phyloP scores from a whole-genome alignment of 2,797 vertebrate genomes.

The Sebastes steindachneri region DNA sequence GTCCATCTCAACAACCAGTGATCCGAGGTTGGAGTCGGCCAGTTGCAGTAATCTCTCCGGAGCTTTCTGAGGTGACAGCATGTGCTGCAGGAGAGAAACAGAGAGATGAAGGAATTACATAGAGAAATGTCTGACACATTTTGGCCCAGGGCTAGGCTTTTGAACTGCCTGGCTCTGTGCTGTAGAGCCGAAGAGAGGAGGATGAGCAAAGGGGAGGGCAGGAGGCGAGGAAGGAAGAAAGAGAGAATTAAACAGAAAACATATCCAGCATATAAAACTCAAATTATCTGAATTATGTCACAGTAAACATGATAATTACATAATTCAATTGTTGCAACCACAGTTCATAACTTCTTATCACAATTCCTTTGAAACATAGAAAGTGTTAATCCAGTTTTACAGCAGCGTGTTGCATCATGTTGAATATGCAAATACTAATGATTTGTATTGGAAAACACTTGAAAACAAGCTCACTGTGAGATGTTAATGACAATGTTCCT shows the following conservation, averaged over 20 bases:
- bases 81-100: conserved; percentile 84
- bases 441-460: neutral
- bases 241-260: conserved; percentile 1
- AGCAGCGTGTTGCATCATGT: neutral
- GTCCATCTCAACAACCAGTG: conserved; percentile 94
- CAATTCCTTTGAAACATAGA: neutral
- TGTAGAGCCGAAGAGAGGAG: conserved; percentile 19
- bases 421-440: neutral
- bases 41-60: conserved; percentile 93
- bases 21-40: conserved; percentile 92
- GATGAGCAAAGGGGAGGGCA: neutral
- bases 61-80: conserved; percentile 93
- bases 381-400: neutral
- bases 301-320: neutral
- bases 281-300: neutral
- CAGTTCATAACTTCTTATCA: neutral
- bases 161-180: conserved; percentile 35
- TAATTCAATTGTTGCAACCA: neutral
- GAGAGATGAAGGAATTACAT: conserved; percentile 58
- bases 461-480: neutral
- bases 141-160: conserved; percentile 53
- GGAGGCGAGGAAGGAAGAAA: neutral
- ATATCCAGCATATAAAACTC: neutral
- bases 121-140: conserved; percentile 55
- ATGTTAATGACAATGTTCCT: neutral